Percentiles rank a stretch among this genome's conserved stretches.
phyloP scores from a whole-genome alignment of 2,888 invertebrate species.

The Drosophila austrosaltans region DNA sequence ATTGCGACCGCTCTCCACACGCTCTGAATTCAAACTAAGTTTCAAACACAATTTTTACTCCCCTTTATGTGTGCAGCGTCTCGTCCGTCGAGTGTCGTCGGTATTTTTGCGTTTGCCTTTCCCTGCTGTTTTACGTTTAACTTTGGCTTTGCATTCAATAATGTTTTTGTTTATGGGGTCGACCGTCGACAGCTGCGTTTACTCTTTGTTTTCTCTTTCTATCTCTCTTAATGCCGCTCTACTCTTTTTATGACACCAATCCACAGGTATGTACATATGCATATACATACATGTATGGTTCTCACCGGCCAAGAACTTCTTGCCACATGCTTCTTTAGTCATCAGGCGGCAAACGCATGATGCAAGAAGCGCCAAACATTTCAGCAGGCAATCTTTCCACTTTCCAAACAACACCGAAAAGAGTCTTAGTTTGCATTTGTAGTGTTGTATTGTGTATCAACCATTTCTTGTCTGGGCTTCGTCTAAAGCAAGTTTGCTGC shows the following conservation, averaged over 20 bases:
- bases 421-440: neutral
- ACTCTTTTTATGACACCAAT: constrained; percentile 7
- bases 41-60: constrained; percentile 43
- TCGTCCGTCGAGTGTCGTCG: constrained; percentile 1
- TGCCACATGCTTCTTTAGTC: neutral
- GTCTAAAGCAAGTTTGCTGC: constrained; percentile 9
- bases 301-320: neutral
- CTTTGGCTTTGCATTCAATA: constrained; percentile 65
- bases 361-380: constrained; percentile 61
- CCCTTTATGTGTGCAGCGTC: constrained; percentile 54
- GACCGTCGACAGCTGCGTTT: constrained; percentile 50
- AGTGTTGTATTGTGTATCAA: neutral
- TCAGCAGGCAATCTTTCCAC: constrained; percentile 40
- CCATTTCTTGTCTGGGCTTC: neutral
- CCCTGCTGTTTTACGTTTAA: constrained; percentile 39
- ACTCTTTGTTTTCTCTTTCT: constrained; percentile 21
- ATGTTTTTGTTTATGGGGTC: constrained; percentile 34
- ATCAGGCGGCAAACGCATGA: constrained; percentile 42
- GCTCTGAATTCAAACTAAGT: constrained; percentile 65
- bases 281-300: neutral
- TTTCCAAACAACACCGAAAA: constrained; percentile 21
- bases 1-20: constrained; percentile 49
- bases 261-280: neutral
- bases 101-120: constrained; percentile 30
- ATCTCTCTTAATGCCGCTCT: constrained; percentile 25